Base-by-base conservation (phyloP, 1,140 invertebrate genomes). In the Heliconius nattereri region DNA sequence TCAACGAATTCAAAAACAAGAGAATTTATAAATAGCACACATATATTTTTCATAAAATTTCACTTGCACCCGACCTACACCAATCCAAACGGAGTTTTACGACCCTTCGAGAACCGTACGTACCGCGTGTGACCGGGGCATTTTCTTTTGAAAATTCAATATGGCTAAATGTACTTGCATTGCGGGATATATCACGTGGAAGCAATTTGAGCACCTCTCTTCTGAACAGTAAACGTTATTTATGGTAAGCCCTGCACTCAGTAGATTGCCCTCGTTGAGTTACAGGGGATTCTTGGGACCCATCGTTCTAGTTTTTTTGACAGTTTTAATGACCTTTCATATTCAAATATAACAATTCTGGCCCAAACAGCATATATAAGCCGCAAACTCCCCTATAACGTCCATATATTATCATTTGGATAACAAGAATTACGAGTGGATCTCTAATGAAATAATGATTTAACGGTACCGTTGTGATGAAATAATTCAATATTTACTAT, bases 181-280 rank as follows among this genome's bases (percentile, higher is more conserved):
- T 85, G 83, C 60, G 75, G 87, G 87, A 91, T 92, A 91, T 92
- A 91, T 92, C 89, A 89, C 89, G 88, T 87, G 88, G 84, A 92
- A 92, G 91, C 90, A 93, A 93, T 92, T 92, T 91, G 91, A 89
- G 87, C 91, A 92, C 91, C 89, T 91, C 89, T 89, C 85, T 70
- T 82, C 85, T 84, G 79, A 81, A 87, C 87, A 92, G 85, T 92
- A 92, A 93, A 92, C 86, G 89, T 92, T 92, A 93, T 93, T 92
- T 93, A 92, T 91, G 90, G 87, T 90, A 90, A 93, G 88, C 91
- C 82, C 85, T 82, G 85, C 90, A 91, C 90, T 92, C 89, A 87
- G 85, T 87, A 85, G 89, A 91, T 91, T 87, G 90, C 84, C 86
- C 85, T 87, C 87, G 86, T 88, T 85, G 84, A 87, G 86, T 89